Evolutionary conservation across 2,797 vertebrate species (phyloP).

Genomic region (Tenualosa ilisha): DNA sequence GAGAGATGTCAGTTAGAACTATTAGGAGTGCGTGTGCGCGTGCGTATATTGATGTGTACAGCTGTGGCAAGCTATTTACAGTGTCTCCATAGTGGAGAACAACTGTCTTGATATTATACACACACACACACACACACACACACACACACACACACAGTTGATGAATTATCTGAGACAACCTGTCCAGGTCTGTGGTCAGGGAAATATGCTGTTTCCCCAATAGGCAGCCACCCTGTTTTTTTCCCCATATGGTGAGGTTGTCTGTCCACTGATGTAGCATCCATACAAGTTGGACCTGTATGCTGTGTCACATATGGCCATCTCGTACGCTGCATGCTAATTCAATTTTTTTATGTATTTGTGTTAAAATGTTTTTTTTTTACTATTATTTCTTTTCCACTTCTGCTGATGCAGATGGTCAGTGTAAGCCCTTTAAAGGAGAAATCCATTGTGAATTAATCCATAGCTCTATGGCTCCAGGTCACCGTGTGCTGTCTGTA

Average conservation of each 20-base stretch:
- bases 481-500: too few relatives aligned
- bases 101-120: background rate
- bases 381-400: too few relatives aligned
- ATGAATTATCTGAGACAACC: background rate
- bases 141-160: background rate
- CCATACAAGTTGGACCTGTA: background rate
- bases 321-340: background rate
- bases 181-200: background rate
- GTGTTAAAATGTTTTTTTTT: background rate
- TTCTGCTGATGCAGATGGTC: constrained; percentile 12
- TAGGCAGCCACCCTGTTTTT: background rate
- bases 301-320: background rate
- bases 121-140: constrained; percentile 9
- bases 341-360: background rate
- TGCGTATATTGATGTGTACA: background rate
- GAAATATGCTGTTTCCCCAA: background rate
- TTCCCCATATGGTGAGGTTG: background rate
- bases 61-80: background rate
- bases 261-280: background rate
- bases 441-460: too few relatives aligned
- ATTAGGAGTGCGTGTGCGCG: background rate
- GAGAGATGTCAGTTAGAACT: background rate
- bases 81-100: background rate
- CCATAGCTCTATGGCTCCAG: too few relatives aligned
- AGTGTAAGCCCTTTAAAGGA: background rate